These are phyloP conservation scores for Heteractis magnifica DNA, from an alignment of 92 coral and sea anemone species.

Conservation along the genomic window DNA sequence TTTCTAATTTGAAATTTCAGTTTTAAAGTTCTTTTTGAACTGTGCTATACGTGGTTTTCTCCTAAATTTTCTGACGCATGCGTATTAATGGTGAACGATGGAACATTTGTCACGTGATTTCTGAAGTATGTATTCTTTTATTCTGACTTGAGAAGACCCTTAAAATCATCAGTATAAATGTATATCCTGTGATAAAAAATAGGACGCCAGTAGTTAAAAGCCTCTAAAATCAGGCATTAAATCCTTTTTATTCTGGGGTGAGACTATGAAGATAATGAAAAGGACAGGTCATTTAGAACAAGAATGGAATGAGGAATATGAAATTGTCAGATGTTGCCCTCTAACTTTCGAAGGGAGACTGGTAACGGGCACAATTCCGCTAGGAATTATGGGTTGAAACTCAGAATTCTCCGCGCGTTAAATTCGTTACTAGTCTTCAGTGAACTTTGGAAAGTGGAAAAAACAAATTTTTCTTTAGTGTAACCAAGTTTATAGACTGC, in stretches of 20 bases:
- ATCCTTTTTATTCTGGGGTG: slow-evolving; percentile 1
- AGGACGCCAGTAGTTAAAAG: neutral
- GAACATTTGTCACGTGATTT: neutral
- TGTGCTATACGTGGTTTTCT: neutral
- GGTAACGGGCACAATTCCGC: neutral
- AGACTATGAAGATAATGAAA: neutral
- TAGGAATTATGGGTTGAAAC: no score
- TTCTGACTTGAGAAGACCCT: slow-evolving; percentile 3
- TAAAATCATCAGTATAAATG: neutral
- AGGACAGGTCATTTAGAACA: neutral
- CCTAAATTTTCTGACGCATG: neutral
- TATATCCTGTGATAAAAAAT: neutral
- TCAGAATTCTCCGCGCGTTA: no score
- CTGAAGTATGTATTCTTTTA: neutral
- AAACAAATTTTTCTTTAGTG: no score
- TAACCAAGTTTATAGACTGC: no score
- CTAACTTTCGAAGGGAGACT: neutral
- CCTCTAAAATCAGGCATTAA: neutral
- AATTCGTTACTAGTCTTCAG: no score
- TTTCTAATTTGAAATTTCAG: no score
- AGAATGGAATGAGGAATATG: neutral
- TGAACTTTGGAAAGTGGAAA: no score
- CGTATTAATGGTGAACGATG: neutral
- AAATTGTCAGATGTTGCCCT: neutral
- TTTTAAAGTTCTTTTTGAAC: neutral